These are phyloP conservation scores for Monopterus albus DNA, from an alignment of 2,113 vertebrate genomes.

Conservation along the genomic window DNA sequence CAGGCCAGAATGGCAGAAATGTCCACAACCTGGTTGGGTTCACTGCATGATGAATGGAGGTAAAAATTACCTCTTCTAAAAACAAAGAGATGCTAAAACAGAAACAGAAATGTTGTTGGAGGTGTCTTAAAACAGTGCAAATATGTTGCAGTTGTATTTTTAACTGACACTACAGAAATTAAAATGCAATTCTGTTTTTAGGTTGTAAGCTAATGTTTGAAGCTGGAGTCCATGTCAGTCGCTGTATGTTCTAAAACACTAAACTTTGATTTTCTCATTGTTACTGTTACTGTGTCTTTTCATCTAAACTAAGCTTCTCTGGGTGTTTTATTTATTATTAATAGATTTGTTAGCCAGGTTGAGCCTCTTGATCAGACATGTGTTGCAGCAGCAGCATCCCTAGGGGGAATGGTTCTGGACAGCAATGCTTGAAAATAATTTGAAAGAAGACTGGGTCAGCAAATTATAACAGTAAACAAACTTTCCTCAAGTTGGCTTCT, in stretches of 20 bases:
- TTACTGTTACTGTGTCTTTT: neutral
- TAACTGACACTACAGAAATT: neutral
- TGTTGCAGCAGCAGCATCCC: conserved; percentile 24
- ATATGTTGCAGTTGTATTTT: conserved; percentile 18
- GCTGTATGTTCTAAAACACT: neutral
- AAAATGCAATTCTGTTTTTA: neutral
- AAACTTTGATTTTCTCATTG: neutral
- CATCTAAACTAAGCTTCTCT: neutral
- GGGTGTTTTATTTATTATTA: conserved; percentile 3
- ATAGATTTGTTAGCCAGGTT: neutral
- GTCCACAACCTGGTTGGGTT: neutral
- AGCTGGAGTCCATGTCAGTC: neutral
- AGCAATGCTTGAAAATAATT: conserved; percentile 17
- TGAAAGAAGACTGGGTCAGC: conserved; percentile 35
- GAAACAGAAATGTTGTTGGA: neutral
- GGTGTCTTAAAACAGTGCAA: neutral
- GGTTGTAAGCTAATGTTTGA: neutral
- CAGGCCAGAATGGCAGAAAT: neutral
- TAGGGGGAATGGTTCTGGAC: conserved; percentile 6
- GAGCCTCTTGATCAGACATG: conserved; percentile 17
- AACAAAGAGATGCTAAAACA: conserved; percentile 4
- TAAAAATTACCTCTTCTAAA: conserved; percentile 7
- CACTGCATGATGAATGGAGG: conserved; percentile 34
- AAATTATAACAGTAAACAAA: conserved; percentile 22
- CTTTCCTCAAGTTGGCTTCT: conserved; percentile 17